Base-by-base conservation (phyloP, 2,113 vertebrate species). In the Gnathonemus longibarbis region DNA sequence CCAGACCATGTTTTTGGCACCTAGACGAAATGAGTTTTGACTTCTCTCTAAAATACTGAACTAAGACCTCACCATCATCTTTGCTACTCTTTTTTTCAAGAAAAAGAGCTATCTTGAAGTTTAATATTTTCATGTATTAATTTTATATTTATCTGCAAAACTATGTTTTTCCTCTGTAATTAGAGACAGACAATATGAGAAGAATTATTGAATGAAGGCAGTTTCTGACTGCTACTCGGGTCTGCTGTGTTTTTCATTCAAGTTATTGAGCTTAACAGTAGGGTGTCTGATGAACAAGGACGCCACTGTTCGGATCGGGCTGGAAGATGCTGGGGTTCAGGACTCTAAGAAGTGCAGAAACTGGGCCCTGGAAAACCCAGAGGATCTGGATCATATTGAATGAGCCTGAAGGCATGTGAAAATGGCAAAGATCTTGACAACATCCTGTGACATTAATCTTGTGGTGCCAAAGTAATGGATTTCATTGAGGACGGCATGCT, bases 371-470 rank as follows among this genome's bases (percentile, higher is more conserved):
- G 24, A 19, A 42, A 56, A 27, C 86, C 87, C 48, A 87, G 86
- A 53, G 50, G 19, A 45, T 24, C n/a, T 74, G 8, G 48, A 19
- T 31, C 62, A 31, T 74, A 35, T 74, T 42, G 74, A 87, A 84
- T 91, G 91, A 87, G 24, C 10, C n/a, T 87, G 49, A 17, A 15
- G 46, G 5, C 46, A 31, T 50, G 89, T 49, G 27, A 84, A 31
- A 39, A 66, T 5, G 35, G 53, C 50, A 56, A 0, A 3, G 1
- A 10, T n/a, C 19, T 50, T 50, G 6, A 45, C 19, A 45, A 24
- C n/a, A 27, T 90, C 58, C 56, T 15, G 45, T 24, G 45, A 87
- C 89, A 90, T 90, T 42, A 74, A 90, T 90, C 89, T 87, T 77
- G 11, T 17, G 31, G 8, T 86, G 45, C 46, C 84, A 87, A 56